A percentile compares a stretch with the other conserved stretches of the same genome.
Conservation (phyloP, 2,888 invertebrate species). For the Tuta absoluta region DNA sequence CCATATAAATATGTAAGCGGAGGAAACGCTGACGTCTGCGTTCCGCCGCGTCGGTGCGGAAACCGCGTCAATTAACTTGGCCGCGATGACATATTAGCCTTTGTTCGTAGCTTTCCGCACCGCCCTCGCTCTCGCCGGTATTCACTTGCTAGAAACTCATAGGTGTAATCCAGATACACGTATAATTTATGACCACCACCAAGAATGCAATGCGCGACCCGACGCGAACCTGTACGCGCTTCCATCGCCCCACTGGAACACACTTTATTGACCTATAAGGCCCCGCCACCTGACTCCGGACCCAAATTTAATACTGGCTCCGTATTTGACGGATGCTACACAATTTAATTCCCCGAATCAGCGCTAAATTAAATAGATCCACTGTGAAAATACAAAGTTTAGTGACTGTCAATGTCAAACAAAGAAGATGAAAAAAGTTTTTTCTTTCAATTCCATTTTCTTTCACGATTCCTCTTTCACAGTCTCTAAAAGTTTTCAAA, state of each 20-base stretch:
- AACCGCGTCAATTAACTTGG: slow-evolving; percentile 80
- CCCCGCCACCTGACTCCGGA: slow-evolving; percentile 26
- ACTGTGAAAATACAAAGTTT: slow-evolving; percentile 77
- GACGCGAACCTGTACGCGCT: slow-evolving; percentile 43
- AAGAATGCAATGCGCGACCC: slow-evolving; percentile 45
- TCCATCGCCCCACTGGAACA: slow-evolving; percentile 35
- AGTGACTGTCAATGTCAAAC: slow-evolving; percentile 80
- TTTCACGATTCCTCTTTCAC: slow-evolving; percentile 77
- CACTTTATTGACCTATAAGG: slow-evolving; percentile 5
- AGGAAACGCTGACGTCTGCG: slow-evolving; percentile 76
- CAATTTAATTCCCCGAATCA: slow-evolving; percentile 69
- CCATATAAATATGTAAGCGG: slow-evolving; percentile 74
- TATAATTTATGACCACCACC: slow-evolving; percentile 36
- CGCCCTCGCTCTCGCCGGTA: slow-evolving; percentile 49
- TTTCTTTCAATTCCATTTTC: slow-evolving; percentile 77
- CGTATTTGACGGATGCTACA: slow-evolving; percentile 69
- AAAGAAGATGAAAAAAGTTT: slow-evolving; percentile 82
- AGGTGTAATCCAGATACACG: slow-evolving; percentile 34
- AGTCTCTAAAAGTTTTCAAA: slow-evolving; percentile 79
- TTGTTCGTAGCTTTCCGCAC: slow-evolving; percentile 69
- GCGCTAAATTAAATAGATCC: slow-evolving; percentile 78
- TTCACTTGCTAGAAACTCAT: slow-evolving; percentile 61
- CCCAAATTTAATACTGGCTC: slow-evolving; percentile 57
- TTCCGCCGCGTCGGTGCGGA: slow-evolving; percentile 75
- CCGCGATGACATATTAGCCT: slow-evolving; percentile 79